Percentiles rank a stretch among this genome's conserved stretches.
Conservation (phyloP, 1,140 invertebrate species). For the Batillaria attramentaria region DNA sequence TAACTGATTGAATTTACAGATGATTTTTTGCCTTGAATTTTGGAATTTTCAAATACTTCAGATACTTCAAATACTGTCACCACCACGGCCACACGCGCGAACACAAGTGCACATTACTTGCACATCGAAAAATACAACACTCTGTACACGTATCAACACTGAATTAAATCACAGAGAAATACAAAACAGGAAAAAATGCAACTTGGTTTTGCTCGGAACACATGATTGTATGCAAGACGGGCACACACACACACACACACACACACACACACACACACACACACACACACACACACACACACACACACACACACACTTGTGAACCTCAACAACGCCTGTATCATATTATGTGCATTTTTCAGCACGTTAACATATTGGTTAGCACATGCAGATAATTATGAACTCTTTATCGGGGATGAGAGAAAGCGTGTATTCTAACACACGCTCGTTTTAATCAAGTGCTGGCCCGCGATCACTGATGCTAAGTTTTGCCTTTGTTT, state of each 20-base stretch:
- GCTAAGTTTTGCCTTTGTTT: too few species aligned
- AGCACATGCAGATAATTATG: neutral
- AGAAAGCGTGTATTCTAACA: too few species aligned
- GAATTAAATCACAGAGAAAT: neutral
- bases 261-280: conserved; percentile 3
- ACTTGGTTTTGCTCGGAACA: neutral
- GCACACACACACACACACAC: neutral
- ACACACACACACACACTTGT: neutral
- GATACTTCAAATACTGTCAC: neutral
- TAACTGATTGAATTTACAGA: too few species aligned
- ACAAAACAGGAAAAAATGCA: neutral
- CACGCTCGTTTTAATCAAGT: too few species aligned
- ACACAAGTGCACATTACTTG: neutral
- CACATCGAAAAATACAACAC: too few species aligned
- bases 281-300: conserved; percentile 9
- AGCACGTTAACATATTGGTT: neutral
- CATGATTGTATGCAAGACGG: neutral
- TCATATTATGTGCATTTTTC: neutral
- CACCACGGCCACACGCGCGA: neutral
- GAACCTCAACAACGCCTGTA: neutral
- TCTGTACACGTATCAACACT: too few species aligned
- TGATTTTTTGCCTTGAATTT: too few species aligned
- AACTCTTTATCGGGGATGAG: too few species aligned
- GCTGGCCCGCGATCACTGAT: too few species aligned
- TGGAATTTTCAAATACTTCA: too few species aligned